These are phyloP conservation scores for Cotesia congregata DNA, from an alignment of 2,888 invertebrate species.

Conservation along the genomic window DNA sequence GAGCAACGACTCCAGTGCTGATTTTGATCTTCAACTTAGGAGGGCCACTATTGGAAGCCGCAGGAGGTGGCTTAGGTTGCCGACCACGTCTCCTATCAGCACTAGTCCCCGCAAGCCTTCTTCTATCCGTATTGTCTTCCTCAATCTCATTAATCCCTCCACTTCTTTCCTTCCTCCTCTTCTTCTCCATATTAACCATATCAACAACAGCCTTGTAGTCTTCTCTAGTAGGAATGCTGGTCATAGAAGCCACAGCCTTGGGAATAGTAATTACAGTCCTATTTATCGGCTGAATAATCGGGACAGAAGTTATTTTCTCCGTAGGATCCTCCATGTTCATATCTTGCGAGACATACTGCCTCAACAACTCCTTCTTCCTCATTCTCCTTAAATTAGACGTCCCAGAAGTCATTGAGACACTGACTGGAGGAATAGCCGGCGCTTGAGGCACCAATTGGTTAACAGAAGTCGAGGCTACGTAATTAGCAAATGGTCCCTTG, in stretches of 20 bases:
- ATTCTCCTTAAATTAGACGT: conserved; percentile 86
- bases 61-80: conserved; percentile 60
- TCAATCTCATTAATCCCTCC: conserved; percentile 45
- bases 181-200: conserved; percentile 79
- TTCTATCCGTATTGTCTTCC: conserved; percentile 53
- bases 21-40: conserved; percentile 86
- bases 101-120: conserved; percentile 56
- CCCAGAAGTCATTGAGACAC: conserved; percentile 73
- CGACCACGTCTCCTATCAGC: conserved; percentile 65
- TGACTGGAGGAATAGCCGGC: conserved; percentile 68
- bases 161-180: conserved; percentile 74
- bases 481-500: conserved; percentile 87
- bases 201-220: conserved; percentile 80
- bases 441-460: conserved; percentile 74
- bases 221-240: conserved; percentile 87
- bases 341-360: conserved; percentile 85
- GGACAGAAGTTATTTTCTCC: conserved; percentile 73
- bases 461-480: conserved; percentile 74
- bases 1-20: conserved; percentile 73
- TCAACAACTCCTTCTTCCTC: conserved; percentile 89
- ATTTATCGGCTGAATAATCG: conserved; percentile 75
- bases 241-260: conserved; percentile 91
- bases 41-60: conserved; percentile 68
- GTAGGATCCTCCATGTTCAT: conserved; percentile 87
- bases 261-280: conserved; percentile 86